Base-by-base conservation (phyloP, 2,888 invertebrate genomes). In the Tanypteryx hageni region DNA sequence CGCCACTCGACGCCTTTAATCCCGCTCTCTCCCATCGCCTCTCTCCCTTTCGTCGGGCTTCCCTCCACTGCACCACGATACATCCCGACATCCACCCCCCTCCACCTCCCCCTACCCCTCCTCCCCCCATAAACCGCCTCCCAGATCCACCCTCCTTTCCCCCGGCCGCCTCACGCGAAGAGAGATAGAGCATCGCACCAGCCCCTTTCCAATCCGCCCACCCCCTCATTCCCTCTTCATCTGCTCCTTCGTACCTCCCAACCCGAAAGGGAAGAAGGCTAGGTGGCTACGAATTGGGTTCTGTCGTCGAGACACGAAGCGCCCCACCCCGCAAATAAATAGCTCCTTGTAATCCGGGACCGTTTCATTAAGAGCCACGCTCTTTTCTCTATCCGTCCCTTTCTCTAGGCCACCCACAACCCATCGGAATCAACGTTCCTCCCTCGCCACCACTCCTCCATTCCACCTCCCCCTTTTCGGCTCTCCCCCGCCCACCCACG, bases 331-430 rank as follows among this genome's bases (percentile, higher is more conserved):
- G 92, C 86, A 93, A 92, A 93, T 93, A 93, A 93, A 93, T 93
- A 93, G 93, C 92, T 92, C 91, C 93, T 92, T 92, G 93, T 92
- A 92, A 93, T 92, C 92, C 92, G 61, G 91, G 89, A 82, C 92
- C 92, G 93, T 93, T 93, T 93, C 93, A 93, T 93, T 93, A 93
- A 93, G 93, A 93, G 92, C 61, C 44, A n/a, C 59, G 86, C 31
- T 16, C 31, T 31, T 22, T 61, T 59, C 31, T 7, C 61, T 16
- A 44, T 31, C 31, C 27, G 31, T 9, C 83, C 64, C 64, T 18
- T n/a, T 14, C 61, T 27, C 86, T 76, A 76, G 61, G 59, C 31
- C 86, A 59, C 89, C 89, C 56, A n/a, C 76, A 57, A 44, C 44
- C 44, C 76, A 27, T 27, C 64, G 31, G 64, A 89, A 89, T 64